phyloP scores from a whole-genome alignment of 2,113 vertebrate species.

The Brevimyrus niger region DNA sequence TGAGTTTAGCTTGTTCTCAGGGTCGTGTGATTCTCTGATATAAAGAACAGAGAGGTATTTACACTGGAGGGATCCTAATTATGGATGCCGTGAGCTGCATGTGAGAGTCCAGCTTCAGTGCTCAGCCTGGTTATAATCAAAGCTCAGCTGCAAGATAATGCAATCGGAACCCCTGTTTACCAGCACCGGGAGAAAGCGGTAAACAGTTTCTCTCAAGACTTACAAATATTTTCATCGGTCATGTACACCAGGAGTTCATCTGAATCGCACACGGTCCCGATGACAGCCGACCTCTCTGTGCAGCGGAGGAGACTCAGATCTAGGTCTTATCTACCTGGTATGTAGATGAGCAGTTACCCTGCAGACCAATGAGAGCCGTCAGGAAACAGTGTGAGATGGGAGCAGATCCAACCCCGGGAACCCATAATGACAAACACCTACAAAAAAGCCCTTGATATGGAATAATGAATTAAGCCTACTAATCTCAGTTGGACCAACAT shows the following conservation, averaged over 20 bases:
- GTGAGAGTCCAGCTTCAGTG: conserved; percentile 24
- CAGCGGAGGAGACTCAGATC: background rate
- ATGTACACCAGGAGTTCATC: conserved; percentile 28
- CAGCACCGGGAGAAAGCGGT: conserved; percentile 36
- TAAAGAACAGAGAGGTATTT: conserved; percentile 60
- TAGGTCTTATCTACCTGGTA: background rate
- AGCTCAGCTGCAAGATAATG: conserved; percentile 46
- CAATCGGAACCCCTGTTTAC: conserved; percentile 54
- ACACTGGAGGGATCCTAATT: conserved; percentile 54
- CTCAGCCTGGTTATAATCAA: conserved; percentile 55
- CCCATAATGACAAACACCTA: background rate
- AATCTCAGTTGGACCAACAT: background rate
- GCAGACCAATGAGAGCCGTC: background rate
- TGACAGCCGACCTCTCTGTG: conserved; percentile 14
- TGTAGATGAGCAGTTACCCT: background rate
- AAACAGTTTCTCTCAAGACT: conserved; percentile 44
- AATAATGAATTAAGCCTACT: background rate
- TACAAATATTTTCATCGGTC: conserved; percentile 25
- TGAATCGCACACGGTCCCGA: conserved; percentile 23
- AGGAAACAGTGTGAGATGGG: background rate
- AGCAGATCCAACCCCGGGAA: background rate
- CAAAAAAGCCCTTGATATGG: background rate
- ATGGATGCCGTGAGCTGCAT: conserved; percentile 48
- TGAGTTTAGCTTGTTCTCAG: conserved; percentile 33
- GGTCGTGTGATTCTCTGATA: conserved; percentile 33